Conservation (phyloP, 2,888 invertebrate genomes). For the Cephus rjabovi region DNA sequence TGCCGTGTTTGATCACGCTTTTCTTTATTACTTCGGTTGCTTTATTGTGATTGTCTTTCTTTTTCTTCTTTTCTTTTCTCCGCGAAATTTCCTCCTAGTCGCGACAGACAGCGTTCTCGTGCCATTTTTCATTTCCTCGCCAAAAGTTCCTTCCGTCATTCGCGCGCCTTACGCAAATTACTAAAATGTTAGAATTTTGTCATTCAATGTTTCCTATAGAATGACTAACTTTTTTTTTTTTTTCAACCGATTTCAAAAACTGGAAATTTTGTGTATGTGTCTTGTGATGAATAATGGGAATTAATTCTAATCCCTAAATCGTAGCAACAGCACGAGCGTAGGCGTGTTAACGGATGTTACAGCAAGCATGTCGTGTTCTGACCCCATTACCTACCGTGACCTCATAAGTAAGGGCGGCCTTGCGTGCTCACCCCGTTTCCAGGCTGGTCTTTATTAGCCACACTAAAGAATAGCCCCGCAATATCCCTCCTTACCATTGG, state of each 20-base stretch:
- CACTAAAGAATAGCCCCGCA: conserved; percentile 41
- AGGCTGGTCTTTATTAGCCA: conserved; percentile 39
- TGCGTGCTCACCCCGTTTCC: conserved; percentile 20
- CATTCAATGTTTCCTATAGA: neutral
- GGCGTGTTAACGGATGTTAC: neutral
- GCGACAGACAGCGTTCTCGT: neutral
- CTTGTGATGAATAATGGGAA: neutral
- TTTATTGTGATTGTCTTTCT: neutral
- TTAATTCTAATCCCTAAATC: neutral
- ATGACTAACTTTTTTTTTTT: neutral
- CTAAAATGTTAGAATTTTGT: neutral
- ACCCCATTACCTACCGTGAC: conserved; percentile 7
- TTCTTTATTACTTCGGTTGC: neutral
- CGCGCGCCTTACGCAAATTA: neutral
- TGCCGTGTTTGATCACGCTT: neutral
- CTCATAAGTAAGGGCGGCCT: conserved; percentile 28
- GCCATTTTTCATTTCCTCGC: neutral
- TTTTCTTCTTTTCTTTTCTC: neutral
- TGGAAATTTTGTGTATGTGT: neutral
- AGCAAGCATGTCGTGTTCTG: neutral
- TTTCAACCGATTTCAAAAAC: too few relatives aligned
- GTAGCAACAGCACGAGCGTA: neutral
- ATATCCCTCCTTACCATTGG: conserved; percentile 48
- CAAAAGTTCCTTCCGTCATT: neutral
- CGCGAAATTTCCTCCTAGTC: neutral